These are phyloP conservation scores for Yponomeuta malinellus DNA, from an alignment of 2,888 invertebrate genomes.

Conservation along the genomic window DNA sequence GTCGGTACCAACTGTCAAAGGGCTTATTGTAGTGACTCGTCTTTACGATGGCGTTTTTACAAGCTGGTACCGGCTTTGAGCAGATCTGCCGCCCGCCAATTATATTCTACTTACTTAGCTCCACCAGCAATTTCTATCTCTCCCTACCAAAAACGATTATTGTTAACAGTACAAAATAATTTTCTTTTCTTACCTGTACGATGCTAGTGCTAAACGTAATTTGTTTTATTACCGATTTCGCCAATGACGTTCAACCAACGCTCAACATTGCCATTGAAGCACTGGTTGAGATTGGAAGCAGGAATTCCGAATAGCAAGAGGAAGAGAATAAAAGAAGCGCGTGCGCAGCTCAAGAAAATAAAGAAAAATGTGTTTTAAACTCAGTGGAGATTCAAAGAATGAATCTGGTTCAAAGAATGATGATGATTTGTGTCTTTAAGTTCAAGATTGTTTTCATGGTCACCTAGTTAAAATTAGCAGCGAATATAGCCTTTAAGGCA, in stretches of 20 bases:
- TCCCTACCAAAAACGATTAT: constrained; percentile 22
- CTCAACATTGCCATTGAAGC: too few species aligned
- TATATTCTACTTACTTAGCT: constrained; percentile 68
- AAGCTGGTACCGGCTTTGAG: constrained; percentile 70
- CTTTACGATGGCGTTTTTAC: constrained; percentile 74
- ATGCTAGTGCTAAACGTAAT: too few species aligned
- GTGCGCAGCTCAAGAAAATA: too few species aligned
- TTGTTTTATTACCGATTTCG: too few species aligned
- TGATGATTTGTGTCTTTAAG: not conserved
- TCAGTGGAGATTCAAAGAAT: not conserved
- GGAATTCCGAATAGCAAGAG: too few species aligned
- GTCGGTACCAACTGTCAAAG: constrained; percentile 71
- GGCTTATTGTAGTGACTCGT: constrained; percentile 65
- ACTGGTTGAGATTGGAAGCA: too few species aligned
- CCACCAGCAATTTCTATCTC: constrained; percentile 32
- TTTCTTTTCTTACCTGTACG: too few species aligned
- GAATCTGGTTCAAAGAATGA: not conserved
- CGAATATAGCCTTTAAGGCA: not conserved
- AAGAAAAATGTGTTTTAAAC: too few species aligned
- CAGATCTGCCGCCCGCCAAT: constrained; percentile 63
- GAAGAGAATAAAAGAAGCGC: too few species aligned
- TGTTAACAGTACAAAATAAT: not conserved
- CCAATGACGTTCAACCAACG: too few species aligned
- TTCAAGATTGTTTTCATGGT: constrained; percentile 5
- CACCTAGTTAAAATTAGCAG: not conserved